Evolutionary conservation across 2,797 vertebrate species (phyloP).

Genomic region (Periophthalmus magnuspinnatus): DNA sequence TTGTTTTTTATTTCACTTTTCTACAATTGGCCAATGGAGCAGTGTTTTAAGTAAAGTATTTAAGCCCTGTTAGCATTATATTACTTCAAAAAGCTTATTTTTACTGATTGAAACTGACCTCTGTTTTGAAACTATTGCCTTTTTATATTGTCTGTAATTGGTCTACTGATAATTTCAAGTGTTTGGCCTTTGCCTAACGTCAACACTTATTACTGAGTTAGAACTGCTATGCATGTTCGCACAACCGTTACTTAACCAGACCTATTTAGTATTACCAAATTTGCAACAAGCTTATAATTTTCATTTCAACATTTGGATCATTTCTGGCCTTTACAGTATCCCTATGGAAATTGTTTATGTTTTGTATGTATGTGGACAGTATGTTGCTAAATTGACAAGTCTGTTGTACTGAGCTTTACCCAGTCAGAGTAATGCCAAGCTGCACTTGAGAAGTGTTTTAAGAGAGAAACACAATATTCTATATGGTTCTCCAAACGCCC

Average conservation of each 20-base stretch:
- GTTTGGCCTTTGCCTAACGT: constrained; percentile 50
- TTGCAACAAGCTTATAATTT: constrained; percentile 48
- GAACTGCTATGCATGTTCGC: constrained; percentile 35
- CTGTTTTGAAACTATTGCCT: constrained; percentile 44
- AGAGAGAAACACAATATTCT: constrained; percentile 70
- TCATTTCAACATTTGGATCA: constrained; percentile 46
- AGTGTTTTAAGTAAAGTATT: constrained; percentile 92
- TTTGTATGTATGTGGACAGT: constrained; percentile 32
- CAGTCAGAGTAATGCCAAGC: constrained; percentile 71
- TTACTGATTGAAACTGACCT: constrained; percentile 64
- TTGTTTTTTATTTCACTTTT: constrained; percentile 55
- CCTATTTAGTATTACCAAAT: constrained; percentile 66
- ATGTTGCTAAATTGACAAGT: constrained; percentile 44
- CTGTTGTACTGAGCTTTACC: constrained; percentile 49
- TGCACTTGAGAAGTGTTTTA: constrained; percentile 82
- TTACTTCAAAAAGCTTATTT: constrained; percentile 61
- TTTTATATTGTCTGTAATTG: constrained; percentile 29
- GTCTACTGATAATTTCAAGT: constrained; percentile 65
- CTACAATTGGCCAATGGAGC: constrained; percentile 78
- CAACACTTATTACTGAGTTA: constrained; percentile 47
- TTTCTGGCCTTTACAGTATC: constrained; percentile 45
- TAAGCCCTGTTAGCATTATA: constrained; percentile 93
- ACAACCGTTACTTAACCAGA: constrained; percentile 25
- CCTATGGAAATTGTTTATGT: constrained; percentile 59
- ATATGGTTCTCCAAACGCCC: constrained; percentile 64